phyloP scores from a whole-genome alignment of 2,113 vertebrate genomes.

The Lucifuga dentata region DNA sequence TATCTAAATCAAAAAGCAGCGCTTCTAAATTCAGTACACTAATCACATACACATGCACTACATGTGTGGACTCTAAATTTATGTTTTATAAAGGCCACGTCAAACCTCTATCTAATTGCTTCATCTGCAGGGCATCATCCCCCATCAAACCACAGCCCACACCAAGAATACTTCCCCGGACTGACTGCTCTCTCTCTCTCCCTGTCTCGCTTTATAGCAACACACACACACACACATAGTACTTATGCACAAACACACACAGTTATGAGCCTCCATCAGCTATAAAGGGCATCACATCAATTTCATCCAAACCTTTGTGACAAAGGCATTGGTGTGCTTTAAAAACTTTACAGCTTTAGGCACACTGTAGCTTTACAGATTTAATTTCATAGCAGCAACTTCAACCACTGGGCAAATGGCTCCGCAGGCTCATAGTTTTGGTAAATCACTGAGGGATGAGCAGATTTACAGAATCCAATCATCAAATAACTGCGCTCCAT shows the following conservation, averaged over 20 bases:
- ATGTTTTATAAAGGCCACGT: conserved; percentile 5
- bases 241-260: conserved; percentile 2
- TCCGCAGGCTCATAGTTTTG: conserved; percentile 39
- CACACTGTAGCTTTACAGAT: conserved; percentile 36
- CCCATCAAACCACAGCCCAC: conserved; percentile 18
- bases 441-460: conserved; percentile 47
- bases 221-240: neutral
- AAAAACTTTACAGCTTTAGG: conserved; percentile 33
- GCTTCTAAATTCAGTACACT: too few species aligned
- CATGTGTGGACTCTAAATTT: neutral
- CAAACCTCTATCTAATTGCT: conserved; percentile 32
- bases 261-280: conserved; percentile 12
- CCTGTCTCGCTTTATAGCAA: neutral
- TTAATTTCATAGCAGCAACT: conserved; percentile 49
- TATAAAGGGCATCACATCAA: conserved; percentile 43
- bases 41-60: neutral
- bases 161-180: conserved; percentile 18
- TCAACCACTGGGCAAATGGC: conserved; percentile 32
- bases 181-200: conserved; percentile 8
- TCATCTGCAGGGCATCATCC: conserved; percentile 34
- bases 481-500: conserved; percentile 19
- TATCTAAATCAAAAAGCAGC: neutral
- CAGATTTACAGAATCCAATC: conserved; percentile 39
- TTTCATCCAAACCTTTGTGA: conserved; percentile 46
- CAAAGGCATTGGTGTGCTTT: conserved; percentile 44